These are phyloP conservation scores for Eupeodes luniger DNA, from an alignment of 2,888 invertebrate species.

Conservation along the genomic window DNA sequence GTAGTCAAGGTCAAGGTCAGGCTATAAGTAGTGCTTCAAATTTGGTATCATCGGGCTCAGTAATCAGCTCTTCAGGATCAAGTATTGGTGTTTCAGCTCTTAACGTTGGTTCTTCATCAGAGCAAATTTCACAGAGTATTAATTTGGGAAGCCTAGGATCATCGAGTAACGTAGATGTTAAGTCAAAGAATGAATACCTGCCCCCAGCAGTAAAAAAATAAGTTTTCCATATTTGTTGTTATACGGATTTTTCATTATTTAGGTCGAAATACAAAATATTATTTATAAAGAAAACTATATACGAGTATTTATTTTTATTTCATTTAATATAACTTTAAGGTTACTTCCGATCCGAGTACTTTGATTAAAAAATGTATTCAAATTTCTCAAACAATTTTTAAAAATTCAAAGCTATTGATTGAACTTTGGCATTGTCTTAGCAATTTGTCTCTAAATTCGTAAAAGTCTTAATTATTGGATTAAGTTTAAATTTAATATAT, in stretches of 20 bases:
- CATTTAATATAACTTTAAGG: background rate
- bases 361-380: too few relatives aligned
- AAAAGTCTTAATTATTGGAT: too few relatives aligned
- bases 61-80: background rate
- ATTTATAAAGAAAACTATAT: background rate
- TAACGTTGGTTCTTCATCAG: conserved; percentile 38
- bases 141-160: background rate
- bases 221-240: background rate
- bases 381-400: too few relatives aligned
- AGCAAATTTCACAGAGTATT: background rate
- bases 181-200: conserved; percentile 7
- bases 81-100: background rate
- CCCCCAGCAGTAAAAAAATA: conserved; percentile 27
- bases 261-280: conserved; percentile 1
- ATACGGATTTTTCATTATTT: background rate
- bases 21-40: background rate
- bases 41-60: conserved; percentile 6
- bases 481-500: too few relatives aligned
- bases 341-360: too few relatives aligned
- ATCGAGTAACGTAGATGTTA: background rate
- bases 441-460: too few relatives aligned
- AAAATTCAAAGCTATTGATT: too few relatives aligned
- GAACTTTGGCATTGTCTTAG: too few relatives aligned
- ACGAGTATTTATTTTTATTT: background rate
- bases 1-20: background rate